These are phyloP conservation scores for Pterois miles DNA, from an alignment of 2,797 vertebrate species.

Conservation along the genomic window DNA sequence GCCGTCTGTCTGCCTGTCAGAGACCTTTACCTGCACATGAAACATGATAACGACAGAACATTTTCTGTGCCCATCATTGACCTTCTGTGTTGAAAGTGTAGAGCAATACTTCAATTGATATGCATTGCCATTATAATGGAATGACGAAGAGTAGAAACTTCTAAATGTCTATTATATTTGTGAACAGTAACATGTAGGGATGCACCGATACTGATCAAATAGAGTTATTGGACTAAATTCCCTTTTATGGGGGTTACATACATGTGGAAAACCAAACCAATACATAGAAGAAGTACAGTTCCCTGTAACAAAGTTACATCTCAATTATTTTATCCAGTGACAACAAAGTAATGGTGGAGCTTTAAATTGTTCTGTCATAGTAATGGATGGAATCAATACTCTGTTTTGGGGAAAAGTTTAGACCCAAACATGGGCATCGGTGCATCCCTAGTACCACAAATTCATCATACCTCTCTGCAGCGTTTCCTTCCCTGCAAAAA, in stretches of 20 bases:
- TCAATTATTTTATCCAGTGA: slow-evolving; percentile 37
- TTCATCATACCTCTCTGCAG: slow-evolving; percentile 59
- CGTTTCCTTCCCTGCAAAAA: slow-evolving; percentile 58
- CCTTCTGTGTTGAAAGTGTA: slow-evolving; percentile 42
- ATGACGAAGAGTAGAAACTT: slow-evolving; percentile 50
- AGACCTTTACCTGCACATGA: slow-evolving; percentile 47
- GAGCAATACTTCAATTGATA: slow-evolving; percentile 41
- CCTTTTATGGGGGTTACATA: slow-evolving; percentile 35
- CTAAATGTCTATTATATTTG: slow-evolving; percentile 59
- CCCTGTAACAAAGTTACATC: slow-evolving; percentile 38
- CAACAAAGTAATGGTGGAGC: slow-evolving; percentile 44
- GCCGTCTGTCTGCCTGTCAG: slow-evolving; percentile 14
- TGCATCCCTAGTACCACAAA: slow-evolving; percentile 66
- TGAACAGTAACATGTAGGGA: slow-evolving; percentile 63
- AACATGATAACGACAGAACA: slow-evolving; percentile 26
- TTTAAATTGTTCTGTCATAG: slow-evolving; percentile 39
- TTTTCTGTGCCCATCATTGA: slow-evolving; percentile 41
- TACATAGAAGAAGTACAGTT: slow-evolving; percentile 28
- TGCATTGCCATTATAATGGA: slow-evolving; percentile 43
- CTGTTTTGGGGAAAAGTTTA: slow-evolving; percentile 35
- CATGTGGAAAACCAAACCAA: slow-evolving; percentile 30
- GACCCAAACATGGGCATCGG: slow-evolving; percentile 51
- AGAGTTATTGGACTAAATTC: slow-evolving; percentile 35
- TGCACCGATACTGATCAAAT: slow-evolving; percentile 57
- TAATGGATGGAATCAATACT: slow-evolving; percentile 46